Evolutionary conservation across 2,888 invertebrate species (phyloP).

Genomic region (Erannis defoliaria): DNA sequence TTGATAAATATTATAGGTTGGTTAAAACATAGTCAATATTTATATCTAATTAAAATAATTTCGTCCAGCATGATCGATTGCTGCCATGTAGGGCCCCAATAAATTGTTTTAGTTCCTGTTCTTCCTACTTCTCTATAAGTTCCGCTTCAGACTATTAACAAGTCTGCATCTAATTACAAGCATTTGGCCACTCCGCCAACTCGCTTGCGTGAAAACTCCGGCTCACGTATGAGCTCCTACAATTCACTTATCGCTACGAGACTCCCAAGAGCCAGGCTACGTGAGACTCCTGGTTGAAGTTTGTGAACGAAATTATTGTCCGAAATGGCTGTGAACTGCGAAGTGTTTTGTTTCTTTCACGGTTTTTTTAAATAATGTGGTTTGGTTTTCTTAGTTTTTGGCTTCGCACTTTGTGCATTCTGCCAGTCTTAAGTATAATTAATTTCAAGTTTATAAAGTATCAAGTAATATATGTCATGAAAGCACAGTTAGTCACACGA

Average conservation of each 20-base stretch:
- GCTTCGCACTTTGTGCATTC: too few relatives aligned
- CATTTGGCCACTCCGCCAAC: constrained; percentile 26
- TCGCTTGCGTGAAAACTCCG: constrained; percentile 13
- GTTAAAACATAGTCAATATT: too few relatives aligned
- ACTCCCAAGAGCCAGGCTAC: constrained; percentile 55
- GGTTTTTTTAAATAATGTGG: not conserved
- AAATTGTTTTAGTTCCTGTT: not conserved
- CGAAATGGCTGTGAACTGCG: constrained; percentile 3
- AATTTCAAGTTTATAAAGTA: too few relatives aligned
- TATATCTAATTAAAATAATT: too few relatives aligned
- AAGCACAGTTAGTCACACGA: too few relatives aligned
- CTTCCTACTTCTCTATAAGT: constrained; percentile 6
- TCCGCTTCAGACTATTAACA: constrained; percentile 12
- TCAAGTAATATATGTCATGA: too few relatives aligned
- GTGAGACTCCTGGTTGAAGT: constrained; percentile 51
- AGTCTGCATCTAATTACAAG: constrained; percentile 30
- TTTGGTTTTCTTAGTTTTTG: too few relatives aligned
- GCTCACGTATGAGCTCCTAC: constrained; percentile 59
- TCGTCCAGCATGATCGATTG: not conserved
- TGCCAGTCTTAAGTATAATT: too few relatives aligned
- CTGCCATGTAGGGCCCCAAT: not conserved
- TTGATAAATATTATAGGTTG: too few relatives aligned
- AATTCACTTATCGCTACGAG: constrained; percentile 61
- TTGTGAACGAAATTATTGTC: constrained; percentile 54
- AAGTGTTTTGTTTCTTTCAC: not conserved